A percentile compares a stretch with the other conserved stretches of the same genome.
phyloP scores from a whole-genome alignment of 2,888 invertebrate species.

The Chrysotoxum bicinctum region DNA sequence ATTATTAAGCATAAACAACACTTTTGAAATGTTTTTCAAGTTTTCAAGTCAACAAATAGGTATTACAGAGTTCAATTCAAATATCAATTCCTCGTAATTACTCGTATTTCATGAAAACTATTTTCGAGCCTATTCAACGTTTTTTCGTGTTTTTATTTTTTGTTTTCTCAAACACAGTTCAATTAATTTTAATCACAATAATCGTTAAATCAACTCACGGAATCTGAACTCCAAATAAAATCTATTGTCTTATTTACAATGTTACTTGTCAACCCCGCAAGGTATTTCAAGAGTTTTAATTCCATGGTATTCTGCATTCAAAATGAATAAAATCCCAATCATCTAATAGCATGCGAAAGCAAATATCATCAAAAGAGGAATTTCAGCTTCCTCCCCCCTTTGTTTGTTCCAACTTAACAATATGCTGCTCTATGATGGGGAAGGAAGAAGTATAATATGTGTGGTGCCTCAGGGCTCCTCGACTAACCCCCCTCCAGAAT shows the following conservation, averaged over 20 bases:
- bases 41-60: too few relatives aligned
- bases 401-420: background rate
- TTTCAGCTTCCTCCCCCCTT: background rate
- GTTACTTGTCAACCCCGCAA: conserved; percentile 12
- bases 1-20: too few relatives aligned
- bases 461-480: conserved; percentile 34
- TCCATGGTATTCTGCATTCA: conserved; percentile 26
- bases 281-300: conserved; percentile 13
- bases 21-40: too few relatives aligned
- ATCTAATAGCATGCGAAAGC: conserved; percentile 54
- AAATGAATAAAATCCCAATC: conserved; percentile 54
- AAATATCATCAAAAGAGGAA: conserved; percentile 44
- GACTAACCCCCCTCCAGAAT: conserved; percentile 36
- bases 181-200: conserved; percentile 15
- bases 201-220: conserved; percentile 15
- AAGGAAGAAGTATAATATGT: conserved; percentile 21
- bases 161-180: background rate
- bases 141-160: background rate
- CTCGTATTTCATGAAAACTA: too few relatives aligned
- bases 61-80: too few relatives aligned
- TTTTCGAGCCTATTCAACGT: background rate
- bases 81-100: too few relatives aligned
- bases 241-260: conserved; percentile 7
- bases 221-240: conserved; percentile 2
- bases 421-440: conserved; percentile 19